Conservation (phyloP, 2,113 vertebrate species). For the Notechis scutatus region DNA sequence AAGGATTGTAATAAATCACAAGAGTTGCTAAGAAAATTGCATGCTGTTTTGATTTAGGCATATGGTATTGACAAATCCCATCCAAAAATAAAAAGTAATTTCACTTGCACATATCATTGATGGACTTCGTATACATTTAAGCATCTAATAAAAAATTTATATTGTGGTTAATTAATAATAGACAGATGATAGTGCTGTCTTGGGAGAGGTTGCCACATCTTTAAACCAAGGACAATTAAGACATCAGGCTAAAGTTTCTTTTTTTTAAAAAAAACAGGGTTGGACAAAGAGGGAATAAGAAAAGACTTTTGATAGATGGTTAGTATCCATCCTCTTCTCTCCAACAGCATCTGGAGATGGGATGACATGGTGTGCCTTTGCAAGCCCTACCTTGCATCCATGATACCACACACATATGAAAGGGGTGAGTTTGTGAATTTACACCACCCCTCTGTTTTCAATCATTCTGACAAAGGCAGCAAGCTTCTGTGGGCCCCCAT, state of each 20-base stretch:
- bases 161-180: constrained; percentile 66
- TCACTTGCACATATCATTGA: constrained; percentile 61
- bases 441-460: background rate
- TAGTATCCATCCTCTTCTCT: constrained; percentile 17
- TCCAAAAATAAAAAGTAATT: constrained; percentile 58
- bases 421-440: background rate
- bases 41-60: constrained; percentile 49
- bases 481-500: background rate
- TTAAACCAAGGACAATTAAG: constrained; percentile 19
- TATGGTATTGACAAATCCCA: constrained; percentile 61
- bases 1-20: constrained; percentile 40
- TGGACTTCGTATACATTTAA: constrained; percentile 65
- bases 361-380: background rate
- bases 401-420: background rate
- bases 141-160: constrained; percentile 67
- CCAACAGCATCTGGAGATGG: background rate
- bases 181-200: constrained; percentile 48
- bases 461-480: background rate
- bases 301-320: constrained; percentile 51
- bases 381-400: background rate
- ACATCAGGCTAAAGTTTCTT: background rate
- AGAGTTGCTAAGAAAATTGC: constrained; percentile 44
- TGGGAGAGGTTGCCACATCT: constrained; percentile 51
- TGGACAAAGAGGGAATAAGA: background rate
- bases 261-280: background rate